phyloP scores from a whole-genome alignment of 2,113 vertebrate genomes.

The Coptodon bakossiorum region DNA sequence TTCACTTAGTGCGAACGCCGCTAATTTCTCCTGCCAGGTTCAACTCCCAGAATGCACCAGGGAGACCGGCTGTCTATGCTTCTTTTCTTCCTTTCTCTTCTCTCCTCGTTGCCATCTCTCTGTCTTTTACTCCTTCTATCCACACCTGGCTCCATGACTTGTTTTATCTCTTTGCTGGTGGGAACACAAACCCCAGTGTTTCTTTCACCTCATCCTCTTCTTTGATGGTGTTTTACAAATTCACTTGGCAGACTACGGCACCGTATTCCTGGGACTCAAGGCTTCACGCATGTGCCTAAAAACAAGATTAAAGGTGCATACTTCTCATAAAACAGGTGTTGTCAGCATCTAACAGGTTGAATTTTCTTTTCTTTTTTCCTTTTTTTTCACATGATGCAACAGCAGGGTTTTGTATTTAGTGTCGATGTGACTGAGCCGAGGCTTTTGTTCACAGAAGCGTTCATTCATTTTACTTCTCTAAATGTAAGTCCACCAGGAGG shows the following conservation, averaged over 20 bases:
- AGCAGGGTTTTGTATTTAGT: background rate
- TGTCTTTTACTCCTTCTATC: slow-evolving; percentile 11
- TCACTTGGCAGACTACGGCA: slow-evolving; percentile 9
- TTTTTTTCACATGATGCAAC: slow-evolving; percentile 5
- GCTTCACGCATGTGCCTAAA: slow-evolving; percentile 5
- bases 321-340: slow-evolving; percentile 34
- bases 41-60: slow-evolving; percentile 65
- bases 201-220: slow-evolving; percentile 35
- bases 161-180: slow-evolving; percentile 41
- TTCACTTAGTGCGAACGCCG: slow-evolving; percentile 37
- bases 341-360: slow-evolving; percentile 33
- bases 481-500: background rate
- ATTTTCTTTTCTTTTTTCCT: background rate
- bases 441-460: background rate
- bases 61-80: slow-evolving; percentile 53
- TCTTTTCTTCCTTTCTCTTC: slow-evolving; percentile 8
- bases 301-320: slow-evolving; percentile 32
- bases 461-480: background rate
- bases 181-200: slow-evolving; percentile 42
- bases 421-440: background rate
- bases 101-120: background rate
- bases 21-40: slow-evolving; percentile 67
- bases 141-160: slow-evolving; percentile 30
- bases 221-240: slow-evolving; percentile 47
- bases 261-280: background rate